Base-by-base conservation (phyloP, 92 coral and sea anemone genomes). In the Epizoanthus ramosus region DNA sequence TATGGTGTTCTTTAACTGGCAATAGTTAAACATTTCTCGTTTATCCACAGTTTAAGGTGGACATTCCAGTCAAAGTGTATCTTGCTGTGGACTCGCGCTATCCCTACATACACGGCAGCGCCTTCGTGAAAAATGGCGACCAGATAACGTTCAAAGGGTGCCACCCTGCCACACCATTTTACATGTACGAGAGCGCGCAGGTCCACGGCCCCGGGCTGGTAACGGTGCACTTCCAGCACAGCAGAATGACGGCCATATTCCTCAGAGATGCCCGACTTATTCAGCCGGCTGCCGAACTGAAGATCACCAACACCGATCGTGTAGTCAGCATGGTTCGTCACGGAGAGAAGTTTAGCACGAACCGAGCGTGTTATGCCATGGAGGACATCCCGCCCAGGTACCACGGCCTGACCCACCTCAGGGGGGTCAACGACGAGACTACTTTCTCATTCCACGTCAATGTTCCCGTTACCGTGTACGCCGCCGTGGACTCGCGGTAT, bases 341-440 rank as follows among this genome's bases (percentile, higher is more conserved):
- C 4, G 98, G 98, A 9, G 98, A 95, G 72, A 95, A 95, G 83
- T 95, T 92, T 84, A 91, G 94, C 84, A 90, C 97, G 10, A 87
- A 95, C 64, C 94, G 98, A 52, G 63, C 14, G 14, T 92, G 97
- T 74, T 93, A 93, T 68, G 63, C 60, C 28, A 95, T 95, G 93
- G 87, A 68, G 24, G 94, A 95, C 75, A 84, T 95, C 50, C 95
- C 97, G 0, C 92, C 98, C 66, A 93, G 86, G 85, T 95, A 81
- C 85, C 73, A 95, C 89, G 98, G 98, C n/a, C 56, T 91, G 81
- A 90, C 95, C 13, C 98, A 95, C 89, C 85, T 95, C 79, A 89
- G 98, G 18, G 89, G 96, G 3, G 13, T 39, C 17, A 92, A 92
- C 67, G 87, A 92, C 83, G 90, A 86, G 70, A 84, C 23, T 2